Base-by-base conservation (phyloP, 1,140 invertebrate genomes). In the Sitobion miscanthi region DNA sequence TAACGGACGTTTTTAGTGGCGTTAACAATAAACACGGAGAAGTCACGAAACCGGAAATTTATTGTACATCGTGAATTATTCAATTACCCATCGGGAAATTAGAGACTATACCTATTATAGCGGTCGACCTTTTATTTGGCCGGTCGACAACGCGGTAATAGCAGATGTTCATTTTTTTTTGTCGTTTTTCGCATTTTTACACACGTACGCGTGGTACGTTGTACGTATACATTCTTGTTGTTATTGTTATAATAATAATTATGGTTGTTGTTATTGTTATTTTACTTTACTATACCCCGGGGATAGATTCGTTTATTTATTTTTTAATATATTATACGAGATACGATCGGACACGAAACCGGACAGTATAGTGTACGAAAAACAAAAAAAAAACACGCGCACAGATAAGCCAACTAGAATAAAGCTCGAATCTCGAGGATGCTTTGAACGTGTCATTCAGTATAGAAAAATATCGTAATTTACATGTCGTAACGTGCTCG, bases 41-140 rank as follows among this genome's bases (percentile, higher is more conserved):
- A 88, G 45, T 89, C 47, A 54, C n/a, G 49, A 54, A 54, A 38
- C 49, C 20, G 87, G 87, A 89, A 89, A 52, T 38, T 8, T 89
- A 89, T 89, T 89, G 30, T 87, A 54, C 21, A 54, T 23, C 7
- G 11, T 54, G 49, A 35, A 54, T 38, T 89, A 54, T 89, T 89
- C 49, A 89, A 89, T 38, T 49, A 20, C 9, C n/a, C 87, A 23
- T 89, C 20, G 86, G 85, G 8, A 49, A 88, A 88, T 88, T 88
- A 88, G 54, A 89, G 20, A 38, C n/a, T n/a, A 11, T 20, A n/a
- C 20, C 52, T 23, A 1, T 42, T 42, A 30, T 30, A 23, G 7
- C 47, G 42, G 45, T 45, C n/a, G 11, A 30, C 49, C 35, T 88
- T 54, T 89, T 23, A 35, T 42, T 42, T 57, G 2, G 9, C 11